Base-by-base conservation (phyloP, 2,797 vertebrate species). In the Emys orbicularis region DNA sequence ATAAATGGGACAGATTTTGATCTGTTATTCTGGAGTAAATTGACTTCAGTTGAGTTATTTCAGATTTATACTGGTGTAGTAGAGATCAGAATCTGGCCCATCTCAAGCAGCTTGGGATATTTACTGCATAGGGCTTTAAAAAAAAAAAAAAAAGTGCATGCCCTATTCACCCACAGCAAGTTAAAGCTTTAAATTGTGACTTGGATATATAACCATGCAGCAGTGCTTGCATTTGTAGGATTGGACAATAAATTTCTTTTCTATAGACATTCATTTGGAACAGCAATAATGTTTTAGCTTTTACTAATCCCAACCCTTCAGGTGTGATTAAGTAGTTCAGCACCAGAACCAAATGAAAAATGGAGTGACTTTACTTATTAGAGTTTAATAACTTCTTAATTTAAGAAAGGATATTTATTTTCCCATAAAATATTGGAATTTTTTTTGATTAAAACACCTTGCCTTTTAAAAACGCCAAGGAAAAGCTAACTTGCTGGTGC, bases 311-410 rank as follows among this genome's bases (percentile, higher is more conserved):
- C 84, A 82, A 95, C 31, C 76, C 95, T 96, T 96, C 79, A 74
- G 83, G 41, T 89, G 88, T 81, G 90, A 94, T 94, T 96, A 96
- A 96, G 34, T 88, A 96, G 59, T 92, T 93, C 81, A 86, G 53
- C 65, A 93, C 83, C 82, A 95, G 89, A 95, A 93, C 6, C 41
- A 92, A 96, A 91, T 54, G 52, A 95, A 93, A 96, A 96, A 94
- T 56, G 29, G 50, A 95, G 80, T 16, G 1, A 89, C 89, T 95
- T 95, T 87, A 88, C 83, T 86, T 87, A 76, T 21, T 94, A 85
- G 91, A 93, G 50, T 81, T 92, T 88, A 96, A 91, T 95, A 97
- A 93, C 90, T 74, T 88, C 68, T 94, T 88, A 96, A 96, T 95
- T 91, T 94, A 92, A 90, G 31, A 29, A 1, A 74, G 37, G 53